Evolutionary conservation across 37 sponge, comb jelly and placozoan genomes (phyloP), one percentile per base, ranked within the genome.

Genomic region (Petrosia ficiformis): DNA sequence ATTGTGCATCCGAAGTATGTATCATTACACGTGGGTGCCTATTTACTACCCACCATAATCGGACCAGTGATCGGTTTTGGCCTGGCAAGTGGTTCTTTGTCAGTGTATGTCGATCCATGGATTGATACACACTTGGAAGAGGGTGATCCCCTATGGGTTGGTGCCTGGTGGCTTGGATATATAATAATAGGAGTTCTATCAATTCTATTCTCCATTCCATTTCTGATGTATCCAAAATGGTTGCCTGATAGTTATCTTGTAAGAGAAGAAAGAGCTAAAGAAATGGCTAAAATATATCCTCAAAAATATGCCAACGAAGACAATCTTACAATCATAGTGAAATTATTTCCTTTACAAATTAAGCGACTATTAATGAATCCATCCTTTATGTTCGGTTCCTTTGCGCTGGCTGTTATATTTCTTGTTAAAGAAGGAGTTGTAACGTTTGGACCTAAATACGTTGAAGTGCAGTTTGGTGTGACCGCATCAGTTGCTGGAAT

Each of bases 161-260:
- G 94, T 2, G 87, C 87, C 8, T 94, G 94, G 94, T 94, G 94
- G 94, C 30, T 83, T 8, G 67, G 81, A 29, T 94, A 83, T 44
- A 36, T 94, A 0, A 32, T 92, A 14, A 22, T 72, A 3, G 88
- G 79, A 11, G 22, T 90, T 16, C 6, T 92, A 22, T 78, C 77
- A 0, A 48, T 83, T 28, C 28, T 94, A 0, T 3, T 75, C 16
- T 25, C 88, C 0, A 56, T 94, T 25, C 95, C 92, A 3, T 82
- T 94, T 67, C 64, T 94, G 54, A 67, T 86, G 77, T 94, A 76
- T 56, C 95, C 95, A 30, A 75, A 78, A 6, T 57, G 57, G 19
- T 81, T 90, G 39, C 81, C 84, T 0, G 65, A 83, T 54, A 83
- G 80, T 54, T 31, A 73, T 1, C 39, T 32, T 0, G 59, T 87